Percentiles rank a stretch among this genome's conserved stretches.
These are phyloP conservation scores for Catalaphyllia jardinei DNA, from an alignment of 64 coral and sea anemone genomes.

Conservation along the genomic window DNA sequence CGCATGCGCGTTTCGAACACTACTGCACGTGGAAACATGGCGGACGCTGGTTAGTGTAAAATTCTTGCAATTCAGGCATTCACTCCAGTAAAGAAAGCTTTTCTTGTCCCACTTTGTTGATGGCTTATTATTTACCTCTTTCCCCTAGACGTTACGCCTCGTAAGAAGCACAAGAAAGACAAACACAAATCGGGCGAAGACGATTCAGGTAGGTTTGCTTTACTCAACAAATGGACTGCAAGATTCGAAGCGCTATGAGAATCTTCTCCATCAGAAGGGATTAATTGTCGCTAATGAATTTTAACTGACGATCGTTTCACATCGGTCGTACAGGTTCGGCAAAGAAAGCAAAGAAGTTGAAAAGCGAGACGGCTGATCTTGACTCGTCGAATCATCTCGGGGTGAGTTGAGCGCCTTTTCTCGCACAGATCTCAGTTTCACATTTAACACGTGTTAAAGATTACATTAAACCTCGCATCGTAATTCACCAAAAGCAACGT, in stretches of 20 bases:
- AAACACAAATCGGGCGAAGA: conserved; percentile 53
- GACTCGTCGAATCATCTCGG: conserved; percentile 38
- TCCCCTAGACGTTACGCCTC: conserved; percentile 37
- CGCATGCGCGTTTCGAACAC: conserved; percentile 33
- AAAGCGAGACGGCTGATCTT: conserved; percentile 51
- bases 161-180: conserved; percentile 84
- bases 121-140: not conserved
- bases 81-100: not conserved
- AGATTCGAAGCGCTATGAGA: not conserved
- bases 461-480: too few species aligned
- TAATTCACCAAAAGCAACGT: too few species aligned
- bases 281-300: not conserved
- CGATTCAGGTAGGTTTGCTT: conserved; percentile 48
- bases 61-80: not conserved
- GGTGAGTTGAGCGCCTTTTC: conserved; percentile 51
- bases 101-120: not conserved
- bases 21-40: conserved; percentile 87
- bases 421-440: conserved; percentile 7
- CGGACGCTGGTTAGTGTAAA: conserved; percentile 70
- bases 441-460: not conserved
- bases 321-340: conserved; percentile 70
- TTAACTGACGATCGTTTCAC: conserved; percentile 60
- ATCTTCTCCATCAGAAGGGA: not conserved
- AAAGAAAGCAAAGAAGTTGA: conserved; percentile 86
- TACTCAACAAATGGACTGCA: not conserved